Percentiles rank a stretch among this genome's conserved stretches.
phyloP scores from a whole-genome alignment of 2,888 invertebrate species.

The Rhorus exstirpatorius region DNA sequence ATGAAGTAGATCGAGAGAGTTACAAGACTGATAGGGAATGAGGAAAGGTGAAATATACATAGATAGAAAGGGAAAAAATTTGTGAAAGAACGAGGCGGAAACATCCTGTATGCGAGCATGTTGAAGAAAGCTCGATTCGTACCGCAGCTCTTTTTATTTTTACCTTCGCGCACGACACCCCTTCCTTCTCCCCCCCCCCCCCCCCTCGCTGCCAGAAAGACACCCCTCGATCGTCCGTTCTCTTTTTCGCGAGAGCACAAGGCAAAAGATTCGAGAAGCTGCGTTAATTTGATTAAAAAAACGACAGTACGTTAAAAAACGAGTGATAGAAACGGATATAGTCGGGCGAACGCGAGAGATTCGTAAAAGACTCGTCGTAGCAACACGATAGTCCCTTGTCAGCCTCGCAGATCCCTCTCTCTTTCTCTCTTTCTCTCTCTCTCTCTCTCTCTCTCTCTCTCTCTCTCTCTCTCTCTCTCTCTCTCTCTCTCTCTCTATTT shows the following conservation, averaged over 20 bases:
- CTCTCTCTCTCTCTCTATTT: constrained; percentile 35
- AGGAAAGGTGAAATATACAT: constrained; percentile 25
- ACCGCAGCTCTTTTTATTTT: constrained; percentile 46
- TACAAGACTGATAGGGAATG: constrained; percentile 47
- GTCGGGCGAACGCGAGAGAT: constrained; percentile 33
- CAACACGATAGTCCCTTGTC: constrained; percentile 43
- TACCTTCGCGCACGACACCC: constrained; percentile 5
- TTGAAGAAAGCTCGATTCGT: constrained; percentile 35
- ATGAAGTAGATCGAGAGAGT: constrained; percentile 68
- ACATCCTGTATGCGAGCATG: constrained; percentile 26
- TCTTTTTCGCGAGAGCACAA: constrained; percentile 26
- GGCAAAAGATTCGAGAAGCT: constrained; percentile 74
- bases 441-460: constrained; percentile 21
- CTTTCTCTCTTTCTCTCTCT: constrained; percentile 28
- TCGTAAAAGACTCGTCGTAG: constrained; percentile 38
- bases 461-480: constrained; percentile 15
- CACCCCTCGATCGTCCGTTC: constrained; percentile 34
- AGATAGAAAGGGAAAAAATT: constrained; percentile 39
- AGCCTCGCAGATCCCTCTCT: neutral
- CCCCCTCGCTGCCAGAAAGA: too few species aligned
- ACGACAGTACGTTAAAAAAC: constrained; percentile 9
- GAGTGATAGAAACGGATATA: constrained; percentile 52
- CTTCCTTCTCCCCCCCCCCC: too few species aligned
- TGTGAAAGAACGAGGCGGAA: constrained; percentile 51
- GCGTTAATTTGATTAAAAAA: constrained; percentile 78